Conservation (phyloP, 2,797 vertebrate species). For the Pagetopsis macropterus region DNA sequence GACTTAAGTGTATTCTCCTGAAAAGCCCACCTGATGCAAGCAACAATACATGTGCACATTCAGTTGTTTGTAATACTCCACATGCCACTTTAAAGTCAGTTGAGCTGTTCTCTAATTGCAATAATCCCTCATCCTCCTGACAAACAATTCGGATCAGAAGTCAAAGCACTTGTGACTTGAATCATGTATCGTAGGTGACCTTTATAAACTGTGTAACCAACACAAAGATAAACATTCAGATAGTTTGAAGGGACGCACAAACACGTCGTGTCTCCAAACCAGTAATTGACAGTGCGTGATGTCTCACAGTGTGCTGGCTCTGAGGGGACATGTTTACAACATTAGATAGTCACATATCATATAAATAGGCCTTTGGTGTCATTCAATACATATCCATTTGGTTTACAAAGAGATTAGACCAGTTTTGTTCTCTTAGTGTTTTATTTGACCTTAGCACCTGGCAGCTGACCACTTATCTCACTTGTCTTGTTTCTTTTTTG, state of each 20-base stretch:
- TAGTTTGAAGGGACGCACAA: slow-evolving; percentile 36
- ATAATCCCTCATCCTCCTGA: slow-evolving; percentile 45
- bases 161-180: slow-evolving; percentile 61
- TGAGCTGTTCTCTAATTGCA: slow-evolving; percentile 53
- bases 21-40: neutral
- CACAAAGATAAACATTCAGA: slow-evolving; percentile 71
- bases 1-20: neutral
- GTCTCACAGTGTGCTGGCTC: slow-evolving; percentile 30
- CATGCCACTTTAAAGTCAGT: slow-evolving; percentile 57
- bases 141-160: slow-evolving; percentile 54
- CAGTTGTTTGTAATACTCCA: slow-evolving; percentile 54
- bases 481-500: slow-evolving; percentile 80
- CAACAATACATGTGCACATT: neutral
- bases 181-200: slow-evolving; percentile 58
- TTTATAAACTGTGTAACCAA: slow-evolving; percentile 67
- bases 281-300: slow-evolving; percentile 65
- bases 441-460: slow-evolving; percentile 78
- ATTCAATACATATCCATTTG: slow-evolving; percentile 2
- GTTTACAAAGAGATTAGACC: slow-evolving; percentile 12
- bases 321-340: slow-evolving; percentile 27
- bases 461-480: slow-evolving; percentile 78
- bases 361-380: neutral
- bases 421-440: slow-evolving; percentile 47
- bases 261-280: slow-evolving; percentile 37
- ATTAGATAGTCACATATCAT: slow-evolving; percentile 14